Conservation (phyloP, 2,797 vertebrate species). For the Lemur catta region DNA sequence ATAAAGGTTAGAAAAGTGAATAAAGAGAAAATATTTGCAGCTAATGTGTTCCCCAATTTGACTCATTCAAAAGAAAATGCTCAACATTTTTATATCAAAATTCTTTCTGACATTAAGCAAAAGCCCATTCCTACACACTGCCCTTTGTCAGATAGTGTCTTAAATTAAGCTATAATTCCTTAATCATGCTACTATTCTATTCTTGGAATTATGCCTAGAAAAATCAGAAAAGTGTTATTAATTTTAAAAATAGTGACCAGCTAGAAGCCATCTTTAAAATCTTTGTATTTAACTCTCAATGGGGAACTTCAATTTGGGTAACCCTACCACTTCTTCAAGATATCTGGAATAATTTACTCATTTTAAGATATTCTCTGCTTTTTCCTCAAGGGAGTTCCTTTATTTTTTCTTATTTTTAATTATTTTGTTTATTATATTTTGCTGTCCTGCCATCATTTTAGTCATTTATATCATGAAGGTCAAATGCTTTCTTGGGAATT, state of each 20-base stretch:
- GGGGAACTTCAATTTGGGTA: neutral
- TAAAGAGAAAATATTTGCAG: neutral
- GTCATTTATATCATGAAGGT: neutral
- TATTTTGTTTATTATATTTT: neutral
- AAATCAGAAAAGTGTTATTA: neutral
- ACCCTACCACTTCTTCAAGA: neutral
- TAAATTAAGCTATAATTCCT: too few species aligned
- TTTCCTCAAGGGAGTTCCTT: neutral
- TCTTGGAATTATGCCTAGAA: too few species aligned
- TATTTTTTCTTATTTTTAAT: neutral
- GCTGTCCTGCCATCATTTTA: neutral
- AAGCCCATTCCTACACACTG: neutral
- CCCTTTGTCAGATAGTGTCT: neutral
- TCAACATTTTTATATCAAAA: neutral
- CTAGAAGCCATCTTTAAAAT: neutral
- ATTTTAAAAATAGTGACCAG: neutral
- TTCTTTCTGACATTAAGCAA: neutral
- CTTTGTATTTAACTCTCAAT: neutral
- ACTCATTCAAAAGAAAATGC: neutral
- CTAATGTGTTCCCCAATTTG: neutral
- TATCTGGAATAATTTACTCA: neutral
- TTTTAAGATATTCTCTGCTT: neutral
- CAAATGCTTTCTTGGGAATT: neutral
- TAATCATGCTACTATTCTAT: too few species aligned
- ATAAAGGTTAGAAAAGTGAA: neutral